Evolutionary conservation across 2,797 vertebrate genomes (phyloP).

Genomic region (Amblyraja radiata): DNA sequence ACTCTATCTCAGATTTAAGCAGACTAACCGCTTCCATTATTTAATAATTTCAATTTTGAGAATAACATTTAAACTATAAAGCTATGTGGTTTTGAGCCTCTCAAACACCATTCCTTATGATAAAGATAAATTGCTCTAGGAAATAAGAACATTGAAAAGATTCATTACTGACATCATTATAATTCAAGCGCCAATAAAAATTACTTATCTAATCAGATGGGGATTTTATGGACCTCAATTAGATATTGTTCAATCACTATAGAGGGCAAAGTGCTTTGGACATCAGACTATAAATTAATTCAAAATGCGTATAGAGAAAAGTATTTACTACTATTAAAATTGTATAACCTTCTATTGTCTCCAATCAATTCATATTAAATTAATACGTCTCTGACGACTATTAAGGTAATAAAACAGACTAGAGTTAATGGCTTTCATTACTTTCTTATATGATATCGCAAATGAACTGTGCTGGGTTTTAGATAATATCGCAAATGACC

Average conservation of each 20-base stretch:
- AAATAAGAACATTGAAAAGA: neutral
- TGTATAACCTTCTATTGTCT: slow-evolving; percentile 14
- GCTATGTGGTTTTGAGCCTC: neutral
- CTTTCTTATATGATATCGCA: neutral
- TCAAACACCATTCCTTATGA: neutral
- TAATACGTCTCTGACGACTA: neutral
- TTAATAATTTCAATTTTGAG: slow-evolving; percentile 2
- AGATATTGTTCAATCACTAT: slow-evolving; percentile 4
- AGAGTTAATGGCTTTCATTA: neutral
- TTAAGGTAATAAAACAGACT: slow-evolving; percentile 2
- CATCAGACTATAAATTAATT: slow-evolving; percentile 15
- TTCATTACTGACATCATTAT: neutral
- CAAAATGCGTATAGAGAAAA: neutral
- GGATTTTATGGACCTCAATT: slow-evolving; percentile 22
- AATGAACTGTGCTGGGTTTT: neutral
- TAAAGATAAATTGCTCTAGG: neutral
- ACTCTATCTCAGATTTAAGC: neutral
- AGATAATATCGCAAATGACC: neutral
- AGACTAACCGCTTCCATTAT: neutral
- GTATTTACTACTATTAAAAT: slow-evolving; percentile 4
- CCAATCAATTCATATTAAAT: slow-evolving; percentile 24
- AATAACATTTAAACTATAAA: neutral
- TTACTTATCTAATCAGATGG: slow-evolving; percentile 30
- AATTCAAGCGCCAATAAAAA: slow-evolving; percentile 23
- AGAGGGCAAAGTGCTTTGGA: slow-evolving; percentile 25